phyloP scores from a whole-genome alignment of 2,113 vertebrate genomes.

The Pheucticus melanocephalus region DNA sequence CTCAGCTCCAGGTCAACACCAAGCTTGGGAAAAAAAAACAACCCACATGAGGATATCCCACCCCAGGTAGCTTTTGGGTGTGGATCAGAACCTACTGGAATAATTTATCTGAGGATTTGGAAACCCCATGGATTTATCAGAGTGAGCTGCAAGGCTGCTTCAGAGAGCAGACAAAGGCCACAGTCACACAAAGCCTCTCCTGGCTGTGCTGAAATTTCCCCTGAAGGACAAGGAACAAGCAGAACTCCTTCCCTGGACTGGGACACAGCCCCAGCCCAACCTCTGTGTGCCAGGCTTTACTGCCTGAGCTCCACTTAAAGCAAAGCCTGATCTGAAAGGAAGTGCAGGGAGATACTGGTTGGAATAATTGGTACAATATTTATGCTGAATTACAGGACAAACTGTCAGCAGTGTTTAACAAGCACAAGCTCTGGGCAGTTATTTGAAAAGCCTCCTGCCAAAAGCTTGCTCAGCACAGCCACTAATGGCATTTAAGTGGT shows the following conservation, averaged over 20 bases:
- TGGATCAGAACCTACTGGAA: not conserved
- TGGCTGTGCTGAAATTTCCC: not conserved
- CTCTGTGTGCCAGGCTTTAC: not conserved
- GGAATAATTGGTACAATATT: not conserved
- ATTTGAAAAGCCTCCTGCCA: constrained; percentile 6
- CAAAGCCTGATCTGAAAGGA: not conserved
- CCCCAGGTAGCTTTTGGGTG: not conserved
- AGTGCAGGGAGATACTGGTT: not conserved
- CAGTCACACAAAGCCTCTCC: not conserved
- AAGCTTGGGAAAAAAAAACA: not conserved
- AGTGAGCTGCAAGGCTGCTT: not conserved
- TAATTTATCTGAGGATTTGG: not conserved
- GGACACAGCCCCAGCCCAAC: not conserved
- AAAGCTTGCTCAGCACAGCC: constrained; percentile 38
- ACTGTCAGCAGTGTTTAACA: constrained; percentile 8
- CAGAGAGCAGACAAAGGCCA: not conserved
- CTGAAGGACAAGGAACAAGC: not conserved
- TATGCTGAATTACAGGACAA: not conserved
- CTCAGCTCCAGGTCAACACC: not conserved
- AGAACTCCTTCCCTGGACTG: not conserved
- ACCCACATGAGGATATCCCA: not conserved
- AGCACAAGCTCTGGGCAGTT: constrained; percentile 1
- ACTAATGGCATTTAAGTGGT: constrained; percentile 25
- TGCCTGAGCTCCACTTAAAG: not conserved
- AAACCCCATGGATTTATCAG: not conserved